Evolutionary conservation across 2,113 vertebrate species (phyloP).

Genomic region (Noturus placidus): DNA sequence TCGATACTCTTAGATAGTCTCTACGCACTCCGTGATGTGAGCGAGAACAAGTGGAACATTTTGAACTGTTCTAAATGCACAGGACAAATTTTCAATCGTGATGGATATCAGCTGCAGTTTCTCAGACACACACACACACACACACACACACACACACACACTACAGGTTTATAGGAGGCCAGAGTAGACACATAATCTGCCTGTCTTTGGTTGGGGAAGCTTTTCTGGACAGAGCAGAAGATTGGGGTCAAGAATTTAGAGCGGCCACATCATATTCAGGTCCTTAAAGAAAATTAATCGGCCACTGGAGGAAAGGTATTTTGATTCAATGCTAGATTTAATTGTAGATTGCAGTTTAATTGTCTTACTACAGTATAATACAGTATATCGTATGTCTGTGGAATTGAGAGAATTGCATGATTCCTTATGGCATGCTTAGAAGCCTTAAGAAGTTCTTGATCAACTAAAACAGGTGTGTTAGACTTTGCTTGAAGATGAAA

Average conservation of each 20-base stretch:
- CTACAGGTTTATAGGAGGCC: not conserved
- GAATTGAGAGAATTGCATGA: not conserved
- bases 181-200: not conserved
- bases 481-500: too few relatives aligned
- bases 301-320: not conserved
- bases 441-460: too few relatives aligned
- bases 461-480: too few relatives aligned
- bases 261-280: not conserved
- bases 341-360: not conserved
- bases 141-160: constrained; percentile 11
- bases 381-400: not conserved
- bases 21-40: not conserved
- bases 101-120: not conserved
- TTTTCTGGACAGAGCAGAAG: not conserved
- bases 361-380: not conserved
- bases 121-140: not conserved
- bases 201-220: not conserved
- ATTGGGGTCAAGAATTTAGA: not conserved
- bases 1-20: not conserved
- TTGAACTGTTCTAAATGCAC: constrained; percentile 13
- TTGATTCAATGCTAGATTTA: not conserved
- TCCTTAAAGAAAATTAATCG: not conserved
- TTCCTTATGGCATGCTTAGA: not conserved
- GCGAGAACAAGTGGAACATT: constrained; percentile 6
- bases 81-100: constrained; percentile 6